A percentile compares a stretch with the other conserved stretches of the same genome.
Conservation (phyloP, 2,113 vertebrate genomes). For the Sphyrna mokarran region DNA sequence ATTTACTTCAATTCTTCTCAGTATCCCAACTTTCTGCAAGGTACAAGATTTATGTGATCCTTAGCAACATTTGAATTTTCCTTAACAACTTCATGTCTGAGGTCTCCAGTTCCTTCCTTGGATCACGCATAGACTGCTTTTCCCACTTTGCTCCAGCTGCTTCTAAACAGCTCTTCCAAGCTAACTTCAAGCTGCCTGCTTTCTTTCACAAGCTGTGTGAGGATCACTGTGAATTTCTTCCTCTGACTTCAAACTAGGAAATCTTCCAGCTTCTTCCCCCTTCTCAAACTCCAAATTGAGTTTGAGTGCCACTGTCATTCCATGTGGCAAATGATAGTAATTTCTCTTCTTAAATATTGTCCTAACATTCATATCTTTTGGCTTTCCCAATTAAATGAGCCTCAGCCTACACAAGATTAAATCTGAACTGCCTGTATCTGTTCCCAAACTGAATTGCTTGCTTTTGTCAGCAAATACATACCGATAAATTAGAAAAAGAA, state of each 20-base stretch:
- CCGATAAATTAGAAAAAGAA: not conserved
- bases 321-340: not conserved
- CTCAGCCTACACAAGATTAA: not conserved
- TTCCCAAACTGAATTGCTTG: not conserved
- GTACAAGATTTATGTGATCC: too few relatives aligned
- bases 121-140: too few relatives aligned
- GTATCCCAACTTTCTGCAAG: too few relatives aligned
- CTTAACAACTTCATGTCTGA: too few relatives aligned
- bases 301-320: not conserved
- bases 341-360: not conserved
- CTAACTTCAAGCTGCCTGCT: too few relatives aligned
- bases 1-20: too few relatives aligned
- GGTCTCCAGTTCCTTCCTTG: too few relatives aligned
- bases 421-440: not conserved
- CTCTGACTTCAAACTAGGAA: not conserved
- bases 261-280: not conserved
- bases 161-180: too few relatives aligned
- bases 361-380: not conserved
- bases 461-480: not conserved
- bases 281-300: not conserved
- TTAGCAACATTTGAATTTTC: too few relatives aligned
- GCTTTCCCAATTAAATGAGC: not conserved
- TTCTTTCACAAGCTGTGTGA: not conserved
- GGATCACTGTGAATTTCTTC: not conserved
- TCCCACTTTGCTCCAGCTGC: too few relatives aligned